Evolutionary conservation across 1,140 invertebrate genomes (phyloP).

Genomic region (Danaus melanippus): DNA sequence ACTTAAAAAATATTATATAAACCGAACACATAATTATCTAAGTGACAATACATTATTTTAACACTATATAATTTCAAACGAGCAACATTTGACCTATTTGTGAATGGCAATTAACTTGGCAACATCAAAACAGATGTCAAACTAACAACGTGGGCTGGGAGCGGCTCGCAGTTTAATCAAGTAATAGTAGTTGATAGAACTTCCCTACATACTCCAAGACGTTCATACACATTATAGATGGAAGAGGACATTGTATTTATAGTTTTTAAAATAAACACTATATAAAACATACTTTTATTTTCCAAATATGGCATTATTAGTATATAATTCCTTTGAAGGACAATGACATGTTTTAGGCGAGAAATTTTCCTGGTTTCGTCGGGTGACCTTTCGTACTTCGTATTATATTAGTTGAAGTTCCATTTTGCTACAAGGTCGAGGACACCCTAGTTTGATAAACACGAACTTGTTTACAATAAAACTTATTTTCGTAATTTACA

Average conservation of each 20-base stretch:
- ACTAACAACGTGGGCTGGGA: conserved; percentile 13
- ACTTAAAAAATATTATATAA: no score
- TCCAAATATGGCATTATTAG: not conserved
- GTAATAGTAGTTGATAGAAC: conserved; percentile 25
- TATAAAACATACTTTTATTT: not conserved
- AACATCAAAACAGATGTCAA: conserved; percentile 13
- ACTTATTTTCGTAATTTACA: no score
- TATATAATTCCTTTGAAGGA: not conserved
- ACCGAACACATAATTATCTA: no score
- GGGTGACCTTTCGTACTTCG: conserved; percentile 4
- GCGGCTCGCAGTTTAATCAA: conserved; percentile 29
- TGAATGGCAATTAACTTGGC: conserved; percentile 15
- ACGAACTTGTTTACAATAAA: no score
- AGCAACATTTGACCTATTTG: conserved; percentile 7
- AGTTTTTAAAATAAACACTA: conserved; percentile 2
- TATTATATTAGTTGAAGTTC: not conserved
- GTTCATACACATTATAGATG: not conserved
- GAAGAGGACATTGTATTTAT: conserved; percentile 1
- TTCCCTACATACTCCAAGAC: conserved; percentile 7
- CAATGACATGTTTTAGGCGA: not conserved
- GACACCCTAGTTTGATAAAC: not conserved
- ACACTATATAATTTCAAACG: no score
- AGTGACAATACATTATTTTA: no score
- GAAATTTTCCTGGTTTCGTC: conserved; percentile 7
- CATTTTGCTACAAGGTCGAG: conserved; percentile 9